phyloP scores from a whole-genome alignment of 2,797 vertebrate genomes.

The Eleutherodactylus coqui region DNA sequence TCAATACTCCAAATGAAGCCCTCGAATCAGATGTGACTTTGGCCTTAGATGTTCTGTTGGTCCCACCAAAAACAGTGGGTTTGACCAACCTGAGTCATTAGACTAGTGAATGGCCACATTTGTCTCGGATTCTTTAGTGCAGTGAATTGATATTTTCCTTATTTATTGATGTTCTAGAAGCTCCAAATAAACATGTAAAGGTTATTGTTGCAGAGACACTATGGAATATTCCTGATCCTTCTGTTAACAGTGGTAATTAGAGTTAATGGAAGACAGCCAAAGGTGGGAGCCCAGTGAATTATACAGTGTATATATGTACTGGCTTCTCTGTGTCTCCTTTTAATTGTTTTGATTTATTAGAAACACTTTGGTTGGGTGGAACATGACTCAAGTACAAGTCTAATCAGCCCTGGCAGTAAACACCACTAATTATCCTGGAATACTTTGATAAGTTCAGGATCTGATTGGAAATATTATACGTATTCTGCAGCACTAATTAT shows the following conservation, averaged over 20 bases:
- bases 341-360: slow-evolving; percentile 51
- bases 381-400: neutral
- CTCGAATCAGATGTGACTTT: too few species aligned
- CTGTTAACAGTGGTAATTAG: slow-evolving; percentile 34
- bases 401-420: slow-evolving; percentile 15
- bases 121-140: too few species aligned
- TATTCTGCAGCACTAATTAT: neutral
- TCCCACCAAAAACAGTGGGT: too few species aligned
- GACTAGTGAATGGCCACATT: too few species aligned
- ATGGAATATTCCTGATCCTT: slow-evolving; percentile 10
- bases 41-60: too few species aligned
- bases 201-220: slow-evolving; percentile 36
- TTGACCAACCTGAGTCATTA: too few species aligned
- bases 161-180: neutral
- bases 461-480: neutral
- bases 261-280: slow-evolving; percentile 42
- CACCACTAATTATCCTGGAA: neutral
- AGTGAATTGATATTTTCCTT: too few species aligned
- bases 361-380: slow-evolving; percentile 50
- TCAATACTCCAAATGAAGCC: too few species aligned
- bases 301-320: neutral
- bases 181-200: neutral
- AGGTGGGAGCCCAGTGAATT: slow-evolving; percentile 37
- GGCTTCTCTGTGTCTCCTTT: slow-evolving; percentile 18
- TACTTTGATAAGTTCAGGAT: neutral